Percentiles rank a stretch among this genome's conserved stretches.
These are phyloP conservation scores for Melinaea menophilus DNA, from an alignment of 2,888 invertebrate genomes.

Conservation along the genomic window DNA sequence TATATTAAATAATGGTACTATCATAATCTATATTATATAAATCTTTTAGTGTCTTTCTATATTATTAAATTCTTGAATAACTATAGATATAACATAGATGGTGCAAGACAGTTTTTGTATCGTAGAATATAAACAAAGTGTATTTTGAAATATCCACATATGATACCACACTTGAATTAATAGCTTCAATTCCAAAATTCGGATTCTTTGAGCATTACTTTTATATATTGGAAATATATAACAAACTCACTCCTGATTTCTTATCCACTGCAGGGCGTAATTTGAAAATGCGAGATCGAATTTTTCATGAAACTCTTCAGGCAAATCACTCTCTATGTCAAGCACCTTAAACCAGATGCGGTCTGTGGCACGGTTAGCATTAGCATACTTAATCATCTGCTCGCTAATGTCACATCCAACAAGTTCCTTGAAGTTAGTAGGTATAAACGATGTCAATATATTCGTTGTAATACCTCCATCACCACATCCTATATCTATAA, in stretches of 20 bases:
- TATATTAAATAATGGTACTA: too few relatives aligned
- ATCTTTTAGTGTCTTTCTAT: too few relatives aligned
- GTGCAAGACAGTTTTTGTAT: too few relatives aligned
- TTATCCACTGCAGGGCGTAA: slow-evolving; percentile 89
- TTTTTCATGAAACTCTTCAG: slow-evolving; percentile 60
- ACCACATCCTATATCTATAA: slow-evolving; percentile 86
- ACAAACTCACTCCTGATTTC: slow-evolving; percentile 80
- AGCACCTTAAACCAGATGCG: slow-evolving; percentile 69
- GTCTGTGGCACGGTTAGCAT: slow-evolving; percentile 65
- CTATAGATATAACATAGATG: too few relatives aligned
- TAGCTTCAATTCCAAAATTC: too few relatives aligned
- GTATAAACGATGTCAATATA: slow-evolving; percentile 78
- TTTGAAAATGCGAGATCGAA: slow-evolving; percentile 87
- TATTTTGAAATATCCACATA: too few relatives aligned
- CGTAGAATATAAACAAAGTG: too few relatives aligned
- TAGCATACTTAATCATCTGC: slow-evolving; percentile 84
- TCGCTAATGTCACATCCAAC: slow-evolving; percentile 84
- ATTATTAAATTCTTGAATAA: too few relatives aligned
- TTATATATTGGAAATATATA: too few relatives aligned
- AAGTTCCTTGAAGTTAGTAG: slow-evolving; percentile 70
- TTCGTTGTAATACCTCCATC: slow-evolving; percentile 82
- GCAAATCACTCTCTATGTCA: slow-evolving; percentile 78
- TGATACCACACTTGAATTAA: too few relatives aligned
- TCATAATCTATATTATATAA: too few relatives aligned
- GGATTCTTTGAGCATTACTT: too few relatives aligned